Base-by-base conservation (phyloP, 1,140 invertebrate genomes). In the Geopemphigus sp. region DNA sequence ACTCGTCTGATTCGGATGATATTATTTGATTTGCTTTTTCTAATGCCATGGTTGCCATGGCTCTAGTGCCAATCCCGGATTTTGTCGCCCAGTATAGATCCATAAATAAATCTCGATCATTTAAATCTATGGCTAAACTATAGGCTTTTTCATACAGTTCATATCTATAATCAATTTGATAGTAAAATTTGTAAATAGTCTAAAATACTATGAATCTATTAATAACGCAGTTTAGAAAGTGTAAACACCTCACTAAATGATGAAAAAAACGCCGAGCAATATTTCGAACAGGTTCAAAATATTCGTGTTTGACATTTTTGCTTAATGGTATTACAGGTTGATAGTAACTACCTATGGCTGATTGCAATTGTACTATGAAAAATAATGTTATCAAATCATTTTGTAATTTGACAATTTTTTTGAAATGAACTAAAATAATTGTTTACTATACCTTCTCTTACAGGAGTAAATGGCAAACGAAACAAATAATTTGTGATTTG, bases 111-210 rank as follows among this genome's bases (percentile, higher is more conserved):
- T 94, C 93, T 83, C 92, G 91, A 84, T 93, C 91, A 47, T 89
- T 89, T 76, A 96, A 88, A 85, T 96, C 94, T 82, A 95, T 92
- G 19, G 93, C 94, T 66, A 96, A 86, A 80, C 93, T 89, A 83
- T 95, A 93, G 14, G 94, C 94, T 84, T 94, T 95, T 83, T 95
- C 93, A 85, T 93, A 91, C 68, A 93, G 87, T 80, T 91, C 89
- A 84, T 93, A 91, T 81, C 76, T 15, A 70, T 0, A 76, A 82
- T 12, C 5, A 47, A 56, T 53, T 29, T 47, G 8, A 63, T 19
- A 1, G 12, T 26, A 26, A 8, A 39, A 61, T 63, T 24, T 26
- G 56, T 74, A 47, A 54, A n/a, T 1, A 50, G 11, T 12, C 8
- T 12, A 50, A 6, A 2, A 47, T 24, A 3, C 26, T 56, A 59